Base-by-base conservation (phyloP, 2,113 vertebrate genomes). In the Aplodontia rufa region DNA sequence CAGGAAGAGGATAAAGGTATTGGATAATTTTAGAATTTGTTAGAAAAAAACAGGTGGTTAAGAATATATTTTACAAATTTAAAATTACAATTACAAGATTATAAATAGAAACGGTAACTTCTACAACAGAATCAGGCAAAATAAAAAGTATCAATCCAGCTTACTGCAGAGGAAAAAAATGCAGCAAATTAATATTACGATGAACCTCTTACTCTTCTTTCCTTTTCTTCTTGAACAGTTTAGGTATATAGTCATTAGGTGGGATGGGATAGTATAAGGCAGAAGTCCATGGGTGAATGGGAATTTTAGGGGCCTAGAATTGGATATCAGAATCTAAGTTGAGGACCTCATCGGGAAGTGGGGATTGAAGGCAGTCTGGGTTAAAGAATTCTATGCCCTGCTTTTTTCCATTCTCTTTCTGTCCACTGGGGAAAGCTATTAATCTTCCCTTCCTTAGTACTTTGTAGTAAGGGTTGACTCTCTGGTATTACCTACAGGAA, bases 61-160 rank as follows among this genome's bases (percentile, higher is more conserved):
- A 83, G 66, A 80, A 93, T 89, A n/a, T 53, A 96, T 85, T 51
- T 71, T 90, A 42, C 22, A 91, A 88, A 88, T 81, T 69, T 87
- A 66, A 93, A 87, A 40, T 83, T 69, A 94, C 24, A 82, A 90
- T 87, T 82, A 49, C 22, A 94, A 37, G 58, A 90, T 87, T 89
- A 92, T 75, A 93, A 75, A 75, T 45, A 93, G 32, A 93, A 94
- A 93, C 42, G 87, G 66, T 87, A 47, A 68, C 19, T 91, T 80
- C 66, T 20, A 85, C 26, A 94, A 91, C 20, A 84, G 19, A 45
- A 88, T 7, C 9, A 87, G 69, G 6, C 91, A 93, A 87, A 74
- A 72, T 62, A 93, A 87, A 74, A 72, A 55, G 45, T 13, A 68
- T 64, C 42, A 53, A 14, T 71, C 20, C 24, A 91, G 71, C 1